Conservation (phyloP, 2,113 vertebrate genomes). For the Phoxinus phoxinus region DNA sequence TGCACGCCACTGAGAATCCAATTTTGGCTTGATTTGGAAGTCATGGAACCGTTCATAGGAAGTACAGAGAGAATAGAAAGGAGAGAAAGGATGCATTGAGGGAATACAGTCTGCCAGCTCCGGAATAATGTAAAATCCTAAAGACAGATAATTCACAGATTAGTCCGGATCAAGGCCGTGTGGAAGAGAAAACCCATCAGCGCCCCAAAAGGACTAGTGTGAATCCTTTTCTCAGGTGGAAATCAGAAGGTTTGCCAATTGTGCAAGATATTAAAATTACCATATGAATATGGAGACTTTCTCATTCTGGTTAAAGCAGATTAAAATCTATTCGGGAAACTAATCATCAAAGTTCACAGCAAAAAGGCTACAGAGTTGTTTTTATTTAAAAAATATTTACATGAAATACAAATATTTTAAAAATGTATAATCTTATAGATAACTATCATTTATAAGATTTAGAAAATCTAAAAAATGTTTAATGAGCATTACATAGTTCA, state of each 20-base stretch:
- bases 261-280: slow-evolving; percentile 2
- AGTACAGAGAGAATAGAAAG: neutral
- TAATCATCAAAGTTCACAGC: neutral
- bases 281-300: slow-evolving; percentile 5
- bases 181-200: slow-evolving; percentile 2
- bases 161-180: slow-evolving; percentile 13
- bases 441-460: neutral
- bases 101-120: slow-evolving; percentile 24
- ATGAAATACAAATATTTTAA: neutral
- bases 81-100: neutral
- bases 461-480: neutral
- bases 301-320: neutral
- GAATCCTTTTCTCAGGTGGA: slow-evolving; percentile 33
- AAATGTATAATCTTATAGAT: no score
- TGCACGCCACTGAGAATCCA: neutral
- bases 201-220: neutral
- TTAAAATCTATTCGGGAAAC: neutral
- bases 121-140: slow-evolving; percentile 39
- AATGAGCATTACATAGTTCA: neutral
- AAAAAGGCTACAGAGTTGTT: neutral
- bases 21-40: neutral
- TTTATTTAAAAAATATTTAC: neutral
- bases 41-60: slow-evolving; percentile 18
- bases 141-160: slow-evolving; percentile 42
- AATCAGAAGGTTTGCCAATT: slow-evolving; percentile 2